Evolutionary conservation across 1,140 invertebrate genomes (phyloP).

Genomic region (Apis dorsata): DNA sequence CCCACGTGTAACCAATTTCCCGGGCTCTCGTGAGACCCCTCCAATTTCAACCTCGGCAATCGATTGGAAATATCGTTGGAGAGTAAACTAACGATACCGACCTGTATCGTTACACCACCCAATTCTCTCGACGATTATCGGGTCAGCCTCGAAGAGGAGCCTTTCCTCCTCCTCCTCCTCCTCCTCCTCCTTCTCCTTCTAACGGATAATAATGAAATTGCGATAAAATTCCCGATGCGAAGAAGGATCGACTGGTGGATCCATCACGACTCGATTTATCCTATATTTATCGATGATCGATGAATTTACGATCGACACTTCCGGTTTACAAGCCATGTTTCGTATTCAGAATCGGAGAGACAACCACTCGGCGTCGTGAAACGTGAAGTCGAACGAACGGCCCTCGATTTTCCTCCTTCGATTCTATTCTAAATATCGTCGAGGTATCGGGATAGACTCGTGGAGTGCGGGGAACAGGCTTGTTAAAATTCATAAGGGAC

Average conservation of each 20-base stretch:
- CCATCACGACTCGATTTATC: constrained; percentile 27
- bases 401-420: not conserved
- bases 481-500: constrained; percentile 40
- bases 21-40: not conserved
- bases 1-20: not conserved
- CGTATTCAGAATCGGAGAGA: not conserved
- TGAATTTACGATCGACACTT: constrained; percentile 35
- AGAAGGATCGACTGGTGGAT: too few species aligned
- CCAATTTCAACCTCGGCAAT: constrained; percentile 1
- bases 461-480: too few species aligned
- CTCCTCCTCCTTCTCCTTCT: too few species aligned
- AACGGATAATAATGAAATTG: too few species aligned
- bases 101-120: not conserved
- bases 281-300: not conserved
- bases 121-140: not conserved
- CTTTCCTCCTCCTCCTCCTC: too few species aligned
- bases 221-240: too few species aligned
- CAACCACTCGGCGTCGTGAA: not conserved
- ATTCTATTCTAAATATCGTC: constrained; percentile 12
- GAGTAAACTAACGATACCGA: not conserved
- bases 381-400: not conserved
- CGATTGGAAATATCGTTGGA: not conserved
- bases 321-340: not conserved
- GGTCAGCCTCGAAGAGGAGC: too few species aligned
- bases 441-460: not conserved